Conservation (phyloP, 2,888 invertebrate genomes). For the Terebella lapidaria region DNA sequence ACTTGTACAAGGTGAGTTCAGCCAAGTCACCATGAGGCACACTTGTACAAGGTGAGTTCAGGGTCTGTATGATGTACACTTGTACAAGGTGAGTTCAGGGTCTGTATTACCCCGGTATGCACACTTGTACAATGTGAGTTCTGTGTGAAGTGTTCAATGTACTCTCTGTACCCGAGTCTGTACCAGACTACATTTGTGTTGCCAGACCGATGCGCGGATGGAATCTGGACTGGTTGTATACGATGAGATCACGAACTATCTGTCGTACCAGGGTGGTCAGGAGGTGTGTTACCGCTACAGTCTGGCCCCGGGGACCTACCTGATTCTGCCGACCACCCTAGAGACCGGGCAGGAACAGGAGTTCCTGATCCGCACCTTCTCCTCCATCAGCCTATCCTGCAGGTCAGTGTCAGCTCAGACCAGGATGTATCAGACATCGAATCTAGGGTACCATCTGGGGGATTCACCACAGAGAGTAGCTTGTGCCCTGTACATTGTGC, state of each 20-base stretch:
- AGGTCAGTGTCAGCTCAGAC: constrained; percentile 3
- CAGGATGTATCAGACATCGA: too few species aligned
- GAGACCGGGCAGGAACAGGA: constrained; percentile 30
- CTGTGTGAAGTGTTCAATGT: background rate
- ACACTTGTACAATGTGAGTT: too few species aligned
- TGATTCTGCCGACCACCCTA: constrained; percentile 4
- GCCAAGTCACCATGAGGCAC: too few species aligned
- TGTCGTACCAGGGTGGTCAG: background rate
- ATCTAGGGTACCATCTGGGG: too few species aligned
- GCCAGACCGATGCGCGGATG: background rate
- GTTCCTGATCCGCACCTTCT: constrained; percentile 33
- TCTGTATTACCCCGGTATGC: too few species aligned
- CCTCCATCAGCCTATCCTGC: background rate
- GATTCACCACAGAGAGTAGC: too few species aligned
- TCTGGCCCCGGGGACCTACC: constrained; percentile 5
- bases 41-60: too few species aligned
- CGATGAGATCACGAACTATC: background rate
- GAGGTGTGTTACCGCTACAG: background rate
- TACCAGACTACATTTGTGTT: background rate
- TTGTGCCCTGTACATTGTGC: too few species aligned
- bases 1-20: too few species aligned
- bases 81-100: too few species aligned
- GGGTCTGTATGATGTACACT: too few species aligned
- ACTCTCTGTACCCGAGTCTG: too few species aligned
- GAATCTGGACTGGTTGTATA: background rate